phyloP scores from a whole-genome alignment of 2,797 vertebrate genomes.

The Galagoides demidoff region DNA sequence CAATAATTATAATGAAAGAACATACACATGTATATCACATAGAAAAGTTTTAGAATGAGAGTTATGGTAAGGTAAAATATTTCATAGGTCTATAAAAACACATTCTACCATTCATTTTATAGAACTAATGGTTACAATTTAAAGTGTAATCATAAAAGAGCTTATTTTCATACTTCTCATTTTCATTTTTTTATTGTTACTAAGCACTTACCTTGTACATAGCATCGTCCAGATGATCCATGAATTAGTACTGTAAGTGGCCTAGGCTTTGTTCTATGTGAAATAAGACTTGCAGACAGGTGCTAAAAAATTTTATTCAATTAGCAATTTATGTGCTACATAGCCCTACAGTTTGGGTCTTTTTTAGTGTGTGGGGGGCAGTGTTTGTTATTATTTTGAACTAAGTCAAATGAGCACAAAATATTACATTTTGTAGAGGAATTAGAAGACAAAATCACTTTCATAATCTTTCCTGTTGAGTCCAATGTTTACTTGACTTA shows the following conservation, averaged over 20 bases:
- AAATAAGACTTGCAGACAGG: neutral
- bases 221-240: neutral
- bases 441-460: neutral
- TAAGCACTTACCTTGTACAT: no score
- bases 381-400: neutral
- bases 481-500: neutral
- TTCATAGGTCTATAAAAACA: neutral
- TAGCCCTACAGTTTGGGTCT: neutral
- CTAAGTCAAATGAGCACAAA: neutral
- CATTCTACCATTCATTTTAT: neutral
- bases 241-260: neutral
- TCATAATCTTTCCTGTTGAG: neutral
- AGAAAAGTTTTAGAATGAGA: neutral
- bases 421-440: neutral
- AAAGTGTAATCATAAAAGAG: neutral
- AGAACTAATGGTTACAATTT: neutral
- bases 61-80: neutral
- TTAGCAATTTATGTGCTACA: neutral
- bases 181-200: neutral
- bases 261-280: neutral
- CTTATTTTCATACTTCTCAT: neutral
- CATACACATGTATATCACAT: accelerated
- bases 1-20: neutral
- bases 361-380: neutral
- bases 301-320: neutral